These are phyloP conservation scores for Apis laboriosa DNA, from an alignment of 1,140 invertebrate genomes.

Conservation along the genomic window DNA sequence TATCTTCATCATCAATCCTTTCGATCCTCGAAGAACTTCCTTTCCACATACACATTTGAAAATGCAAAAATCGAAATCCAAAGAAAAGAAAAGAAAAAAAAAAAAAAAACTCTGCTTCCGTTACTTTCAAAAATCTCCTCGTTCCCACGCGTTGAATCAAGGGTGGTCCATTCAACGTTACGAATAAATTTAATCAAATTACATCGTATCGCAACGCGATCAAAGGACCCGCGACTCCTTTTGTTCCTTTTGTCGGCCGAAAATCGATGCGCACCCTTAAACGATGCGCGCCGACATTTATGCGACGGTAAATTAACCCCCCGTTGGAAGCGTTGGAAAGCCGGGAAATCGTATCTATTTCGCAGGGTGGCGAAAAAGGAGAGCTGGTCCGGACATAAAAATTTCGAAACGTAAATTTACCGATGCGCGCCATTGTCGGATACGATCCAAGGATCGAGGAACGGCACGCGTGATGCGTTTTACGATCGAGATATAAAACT, in stretches of 20 bases:
- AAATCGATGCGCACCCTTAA: constrained; percentile 43
- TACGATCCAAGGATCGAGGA: constrained; percentile 20
- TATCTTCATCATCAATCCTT: too few relatives aligned
- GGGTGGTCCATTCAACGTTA: neutral
- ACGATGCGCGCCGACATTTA: constrained; percentile 47
- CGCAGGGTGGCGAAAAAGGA: constrained; percentile 44
- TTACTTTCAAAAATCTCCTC: neutral
- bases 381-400: constrained; percentile 45
- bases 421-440: neutral
- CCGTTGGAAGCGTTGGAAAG: constrained; percentile 2
- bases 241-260: constrained; percentile 17
- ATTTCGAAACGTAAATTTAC: constrained; percentile 15
- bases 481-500: constrained; percentile 43
- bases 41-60: too few relatives aligned
- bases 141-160: neutral
- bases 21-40: too few relatives aligned
- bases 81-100: too few relatives aligned
- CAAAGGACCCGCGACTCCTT: neutral
- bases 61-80: too few relatives aligned
- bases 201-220: constrained; percentile 40
- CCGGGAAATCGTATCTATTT: constrained; percentile 10
- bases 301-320: constrained; percentile 58
- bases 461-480: constrained; percentile 28
- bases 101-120: too few relatives aligned
- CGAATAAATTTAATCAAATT: constrained; percentile 34